Conservation (phyloP, 2,888 invertebrate genomes). For the Sussaba pulchella region DNA sequence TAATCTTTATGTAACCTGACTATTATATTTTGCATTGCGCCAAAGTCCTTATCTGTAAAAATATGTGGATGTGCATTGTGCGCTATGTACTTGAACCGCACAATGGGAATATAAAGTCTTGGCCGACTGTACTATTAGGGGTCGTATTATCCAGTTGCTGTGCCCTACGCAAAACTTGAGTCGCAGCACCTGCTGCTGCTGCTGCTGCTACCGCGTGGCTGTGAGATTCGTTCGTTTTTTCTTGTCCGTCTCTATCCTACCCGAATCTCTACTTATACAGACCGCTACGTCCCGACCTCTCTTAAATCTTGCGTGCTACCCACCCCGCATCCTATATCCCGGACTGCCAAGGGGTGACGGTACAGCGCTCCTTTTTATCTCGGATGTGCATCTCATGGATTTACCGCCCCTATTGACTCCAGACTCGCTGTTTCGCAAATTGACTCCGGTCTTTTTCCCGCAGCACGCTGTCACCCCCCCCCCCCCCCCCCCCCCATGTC, state of each 20-base stretch:
- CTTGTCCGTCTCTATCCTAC: slow-evolving; percentile 23
- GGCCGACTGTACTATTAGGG: slow-evolving; percentile 11
- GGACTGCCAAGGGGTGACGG: slow-evolving; percentile 47
- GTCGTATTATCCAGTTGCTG: slow-evolving; percentile 18
- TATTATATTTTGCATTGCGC: background rate
- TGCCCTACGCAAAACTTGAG: slow-evolving; percentile 46
- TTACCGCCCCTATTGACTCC: slow-evolving; percentile 67
- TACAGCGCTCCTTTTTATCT: slow-evolving; percentile 57
- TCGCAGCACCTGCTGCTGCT: slow-evolving; percentile 29
- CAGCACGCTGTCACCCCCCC: slow-evolving; percentile 1
- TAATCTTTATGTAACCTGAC: background rate
- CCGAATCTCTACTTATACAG: slow-evolving; percentile 35
- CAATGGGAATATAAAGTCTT: slow-evolving; percentile 22
- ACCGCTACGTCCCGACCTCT: background rate
- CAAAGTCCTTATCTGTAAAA: background rate
- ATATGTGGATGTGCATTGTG: background rate
- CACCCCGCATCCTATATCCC: slow-evolving; percentile 34
- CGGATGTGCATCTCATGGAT: slow-evolving; percentile 63
- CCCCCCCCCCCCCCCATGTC: background rate
- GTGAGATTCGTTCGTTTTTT: slow-evolving; percentile 16
- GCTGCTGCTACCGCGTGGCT: background rate
- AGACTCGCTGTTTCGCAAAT: slow-evolving; percentile 67
- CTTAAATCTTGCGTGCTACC: slow-evolving; percentile 30
- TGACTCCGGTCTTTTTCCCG: slow-evolving; percentile 62
- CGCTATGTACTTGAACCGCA: background rate